phyloP scores from a whole-genome alignment of 2,797 vertebrate genomes.

The Scyliorhinus canicula region DNA sequence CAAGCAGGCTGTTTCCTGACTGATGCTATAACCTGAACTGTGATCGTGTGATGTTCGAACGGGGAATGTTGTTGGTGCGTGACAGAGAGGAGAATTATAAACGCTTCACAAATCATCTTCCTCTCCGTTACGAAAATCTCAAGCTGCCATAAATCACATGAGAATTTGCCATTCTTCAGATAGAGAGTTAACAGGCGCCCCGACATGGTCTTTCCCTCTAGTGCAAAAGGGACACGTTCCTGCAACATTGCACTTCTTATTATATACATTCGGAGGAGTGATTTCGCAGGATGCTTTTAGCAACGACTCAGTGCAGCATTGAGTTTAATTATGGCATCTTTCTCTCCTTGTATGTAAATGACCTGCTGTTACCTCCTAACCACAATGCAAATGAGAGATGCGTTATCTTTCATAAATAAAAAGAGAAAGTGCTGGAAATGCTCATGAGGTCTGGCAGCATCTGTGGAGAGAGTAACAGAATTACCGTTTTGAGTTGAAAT shows the following conservation, averaged over 20 bases:
- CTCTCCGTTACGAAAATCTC: neutral
- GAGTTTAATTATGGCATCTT: neutral
- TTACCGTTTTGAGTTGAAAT: neutral
- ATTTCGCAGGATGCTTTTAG: constrained; percentile 8
- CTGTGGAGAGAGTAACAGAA: neutral
- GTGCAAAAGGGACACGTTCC: neutral
- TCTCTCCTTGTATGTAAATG: constrained; percentile 5
- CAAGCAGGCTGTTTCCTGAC: neutral
- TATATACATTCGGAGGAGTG: neutral
- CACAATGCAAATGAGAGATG: neutral
- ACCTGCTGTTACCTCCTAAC: neutral
- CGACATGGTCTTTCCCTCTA: neutral
- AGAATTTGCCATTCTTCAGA: too few species aligned
- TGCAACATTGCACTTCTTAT: neutral
- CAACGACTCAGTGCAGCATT: neutral
- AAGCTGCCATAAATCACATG: neutral
- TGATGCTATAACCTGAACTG: neutral
- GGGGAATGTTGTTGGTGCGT: neutral
- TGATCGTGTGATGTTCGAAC: neutral
- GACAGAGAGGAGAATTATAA: neutral
- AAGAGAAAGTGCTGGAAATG: neutral
- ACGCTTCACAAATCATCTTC: neutral
- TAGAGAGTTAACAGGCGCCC: neutral
- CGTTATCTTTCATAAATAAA: neutral
- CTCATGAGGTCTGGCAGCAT: neutral